These are phyloP conservation scores for Hormaphis cornu DNA, from an alignment of 1,140 invertebrate genomes.

Conservation along the genomic window DNA sequence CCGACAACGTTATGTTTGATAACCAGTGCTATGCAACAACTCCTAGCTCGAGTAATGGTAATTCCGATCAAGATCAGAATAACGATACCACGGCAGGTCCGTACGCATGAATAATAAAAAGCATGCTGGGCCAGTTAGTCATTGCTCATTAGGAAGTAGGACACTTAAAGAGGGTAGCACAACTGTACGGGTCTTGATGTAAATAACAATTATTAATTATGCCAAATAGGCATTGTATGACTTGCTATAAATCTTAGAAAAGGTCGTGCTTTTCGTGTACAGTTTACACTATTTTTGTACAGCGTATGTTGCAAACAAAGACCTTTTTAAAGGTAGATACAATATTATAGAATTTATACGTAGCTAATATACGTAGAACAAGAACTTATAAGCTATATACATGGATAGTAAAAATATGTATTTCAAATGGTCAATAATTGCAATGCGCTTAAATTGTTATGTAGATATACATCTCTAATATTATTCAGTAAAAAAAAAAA, in stretches of 20 bases:
- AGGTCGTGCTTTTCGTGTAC: not conserved
- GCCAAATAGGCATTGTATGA: not conserved
- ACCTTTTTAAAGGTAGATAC: too few relatives aligned
- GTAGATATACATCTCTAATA: not conserved
- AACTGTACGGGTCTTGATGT: too few relatives aligned
- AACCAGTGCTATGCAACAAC: constrained; percentile 89
- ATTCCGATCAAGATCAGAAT: constrained; percentile 72
- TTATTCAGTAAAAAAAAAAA: not conserved
- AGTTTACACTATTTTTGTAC: too few relatives aligned
- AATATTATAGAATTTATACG: too few relatives aligned
- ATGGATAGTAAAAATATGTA: too few relatives aligned
- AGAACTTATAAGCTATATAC: too few relatives aligned
- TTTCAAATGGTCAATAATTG: too few relatives aligned
- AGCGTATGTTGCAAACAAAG: too few relatives aligned
- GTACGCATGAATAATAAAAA: constrained; percentile 17
- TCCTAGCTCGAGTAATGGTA: constrained; percentile 80
- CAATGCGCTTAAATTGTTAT: too few relatives aligned
- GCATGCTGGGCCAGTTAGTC: not conserved
- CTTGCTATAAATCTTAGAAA: not conserved
- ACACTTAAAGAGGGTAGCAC: too few relatives aligned
- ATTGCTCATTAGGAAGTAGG: not conserved
- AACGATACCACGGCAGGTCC: constrained; percentile 37
- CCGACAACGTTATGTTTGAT: constrained; percentile 85
- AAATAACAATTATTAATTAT: too few relatives aligned
- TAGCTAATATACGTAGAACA: too few relatives aligned